phyloP scores from a whole-genome alignment of 2,888 invertebrate species.

The Melipona bicolor region DNA sequence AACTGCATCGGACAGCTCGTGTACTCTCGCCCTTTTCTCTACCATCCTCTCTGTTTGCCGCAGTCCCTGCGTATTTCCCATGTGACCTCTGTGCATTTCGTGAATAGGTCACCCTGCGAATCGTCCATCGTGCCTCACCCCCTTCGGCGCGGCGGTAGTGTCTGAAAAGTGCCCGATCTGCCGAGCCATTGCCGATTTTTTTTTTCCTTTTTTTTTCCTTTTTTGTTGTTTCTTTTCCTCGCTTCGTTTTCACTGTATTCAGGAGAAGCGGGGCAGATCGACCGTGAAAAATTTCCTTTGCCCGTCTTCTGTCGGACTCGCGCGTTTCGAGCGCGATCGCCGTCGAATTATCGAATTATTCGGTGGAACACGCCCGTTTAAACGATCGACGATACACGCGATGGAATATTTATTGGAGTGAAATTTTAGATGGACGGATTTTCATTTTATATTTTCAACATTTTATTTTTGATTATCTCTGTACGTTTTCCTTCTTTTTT shows the following conservation, averaged over 20 bases:
- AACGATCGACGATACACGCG: too few relatives aligned
- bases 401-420: too few relatives aligned
- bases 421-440: too few relatives aligned
- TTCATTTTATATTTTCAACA: too few relatives aligned
- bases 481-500: not conserved
- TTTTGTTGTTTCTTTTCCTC: not conserved
- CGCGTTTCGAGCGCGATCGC: too few relatives aligned
- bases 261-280: not conserved
- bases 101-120: conserved; percentile 38
- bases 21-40: conserved; percentile 36
- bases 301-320: not conserved
- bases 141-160: not conserved
- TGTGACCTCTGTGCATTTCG: conserved; percentile 56
- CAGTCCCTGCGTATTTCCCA: conserved; percentile 66
- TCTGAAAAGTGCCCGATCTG: not conserved
- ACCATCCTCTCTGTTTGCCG: conserved; percentile 39
- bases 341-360: too few relatives aligned
- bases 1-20: conserved; percentile 58
- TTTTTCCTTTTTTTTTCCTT: too few relatives aligned
- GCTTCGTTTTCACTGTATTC: not conserved
- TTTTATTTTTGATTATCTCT: too few relatives aligned
- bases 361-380: too few relatives aligned
- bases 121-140: conserved; percentile 2
- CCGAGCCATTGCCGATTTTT: too few relatives aligned
- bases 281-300: not conserved